phyloP scores from a whole-genome alignment of 2,797 vertebrate genomes.

The Sebastes nivosus region DNA sequence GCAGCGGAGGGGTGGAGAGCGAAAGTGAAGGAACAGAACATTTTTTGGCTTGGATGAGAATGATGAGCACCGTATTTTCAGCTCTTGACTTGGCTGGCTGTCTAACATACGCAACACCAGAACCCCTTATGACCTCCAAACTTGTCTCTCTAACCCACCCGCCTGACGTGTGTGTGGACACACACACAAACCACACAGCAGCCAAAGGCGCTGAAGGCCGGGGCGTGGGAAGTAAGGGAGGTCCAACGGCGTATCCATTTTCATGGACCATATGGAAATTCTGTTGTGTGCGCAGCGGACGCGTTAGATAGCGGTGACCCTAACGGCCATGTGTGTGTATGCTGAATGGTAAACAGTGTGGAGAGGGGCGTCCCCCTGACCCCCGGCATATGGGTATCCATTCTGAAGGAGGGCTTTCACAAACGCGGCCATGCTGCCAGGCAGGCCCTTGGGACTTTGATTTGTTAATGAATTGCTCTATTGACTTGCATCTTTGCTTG shows the following conservation, averaged over 20 bases:
- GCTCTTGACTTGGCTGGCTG: slow-evolving; percentile 72
- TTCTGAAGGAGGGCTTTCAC: slow-evolving; percentile 91
- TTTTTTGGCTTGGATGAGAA: slow-evolving; percentile 85
- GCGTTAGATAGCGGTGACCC: slow-evolving; percentile 94
- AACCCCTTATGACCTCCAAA: slow-evolving; percentile 16
- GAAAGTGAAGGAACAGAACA: slow-evolving; percentile 61
- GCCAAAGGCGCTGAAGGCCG: slow-evolving; percentile 28
- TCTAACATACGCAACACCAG: slow-evolving; percentile 33
- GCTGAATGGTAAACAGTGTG: slow-evolving; percentile 93
- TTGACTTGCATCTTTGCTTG: slow-evolving; percentile 96
- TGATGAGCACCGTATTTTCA: slow-evolving; percentile 81
- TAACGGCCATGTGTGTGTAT: slow-evolving; percentile 91
- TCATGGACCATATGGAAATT: slow-evolving; percentile 99
- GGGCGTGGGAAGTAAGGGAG: slow-evolving; percentile 93
- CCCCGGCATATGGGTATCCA: slow-evolving; percentile 95
- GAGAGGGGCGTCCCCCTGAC: slow-evolving; percentile 92
- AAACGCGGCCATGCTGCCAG: slow-evolving; percentile 87
- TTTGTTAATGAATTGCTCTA: slow-evolving; percentile 99
- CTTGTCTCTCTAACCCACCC: slow-evolving; percentile 61
- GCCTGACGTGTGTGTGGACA: slow-evolving; percentile 53
- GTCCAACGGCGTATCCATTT: slow-evolving; percentile 89
- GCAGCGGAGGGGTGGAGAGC: background rate
- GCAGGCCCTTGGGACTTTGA: slow-evolving; percentile 92
- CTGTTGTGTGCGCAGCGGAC: slow-evolving; percentile 92
- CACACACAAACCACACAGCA: slow-evolving; percentile 28